Conservation (phyloP, 2,888 invertebrate genomes). For the Sericinus montela region DNA sequence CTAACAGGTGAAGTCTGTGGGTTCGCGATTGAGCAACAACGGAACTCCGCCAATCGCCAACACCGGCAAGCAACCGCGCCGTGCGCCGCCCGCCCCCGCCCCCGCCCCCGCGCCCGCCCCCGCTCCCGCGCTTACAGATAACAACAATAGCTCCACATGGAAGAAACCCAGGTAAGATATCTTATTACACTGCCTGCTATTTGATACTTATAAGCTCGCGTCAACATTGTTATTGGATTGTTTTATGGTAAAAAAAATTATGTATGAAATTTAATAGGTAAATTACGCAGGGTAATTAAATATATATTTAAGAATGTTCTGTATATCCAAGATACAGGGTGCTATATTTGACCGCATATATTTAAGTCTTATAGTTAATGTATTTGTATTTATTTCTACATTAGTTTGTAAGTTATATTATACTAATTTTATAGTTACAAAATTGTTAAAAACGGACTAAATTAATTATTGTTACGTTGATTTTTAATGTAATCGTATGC, state of each 20-base stretch:
- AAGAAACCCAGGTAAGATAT: slow-evolving; percentile 66
- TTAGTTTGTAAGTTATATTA: not conserved
- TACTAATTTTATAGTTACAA: not conserved
- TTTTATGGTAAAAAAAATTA: not conserved
- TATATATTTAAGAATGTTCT: not conserved
- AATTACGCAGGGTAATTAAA: slow-evolving; percentile 17
- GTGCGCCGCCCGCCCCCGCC: slow-evolving; percentile 10
- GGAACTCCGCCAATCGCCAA: slow-evolving; percentile 28
- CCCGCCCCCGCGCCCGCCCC: slow-evolving; percentile 15
- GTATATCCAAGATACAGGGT: not conserved
- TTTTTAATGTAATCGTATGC: not conserved
- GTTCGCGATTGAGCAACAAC: slow-evolving; percentile 49
- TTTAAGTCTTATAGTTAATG: no score
- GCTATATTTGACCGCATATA: slow-evolving; percentile 11
- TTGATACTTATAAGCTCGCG: no score
- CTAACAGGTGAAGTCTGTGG: slow-evolving; percentile 59
- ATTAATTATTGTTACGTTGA: not conserved
- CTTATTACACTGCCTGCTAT: not conserved
- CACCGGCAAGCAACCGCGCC: slow-evolving; percentile 25
- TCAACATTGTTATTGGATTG: no score
- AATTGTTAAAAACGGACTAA: not conserved
- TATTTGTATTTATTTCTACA: no score
- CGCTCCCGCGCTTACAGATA: slow-evolving; percentile 35
- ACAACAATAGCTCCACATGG: slow-evolving; percentile 63
- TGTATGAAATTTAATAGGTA: not conserved